Evolutionary conservation across 2,113 vertebrate species (phyloP), one percentile per base, ranked within the genome.

Genomic region (Mohoua ochrocephala): DNA sequence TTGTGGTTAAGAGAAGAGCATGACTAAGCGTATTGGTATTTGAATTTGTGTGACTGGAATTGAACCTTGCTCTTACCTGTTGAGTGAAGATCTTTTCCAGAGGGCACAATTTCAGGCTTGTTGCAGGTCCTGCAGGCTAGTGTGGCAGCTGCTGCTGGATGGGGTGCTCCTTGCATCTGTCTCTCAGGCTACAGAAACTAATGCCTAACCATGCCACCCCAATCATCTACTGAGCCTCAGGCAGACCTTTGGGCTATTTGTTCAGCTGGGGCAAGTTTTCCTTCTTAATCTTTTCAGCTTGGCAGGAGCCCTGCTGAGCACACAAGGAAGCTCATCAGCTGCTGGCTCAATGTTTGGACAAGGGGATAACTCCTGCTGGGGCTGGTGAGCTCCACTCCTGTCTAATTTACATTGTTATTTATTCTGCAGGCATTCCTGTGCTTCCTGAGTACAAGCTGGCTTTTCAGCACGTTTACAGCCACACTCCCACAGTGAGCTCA

Each of bases 351-450:
- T 96, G 89, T 96, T 97, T 96, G 93, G 95, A 96, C 95, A 97
- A 96, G 93, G 93, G 91, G 82, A 94, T 96, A 96, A 96, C 93
- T 95, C 96, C 95, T 96, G 95, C 96, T 96, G 95, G 87, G 96
- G 87, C 92, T 96, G 87, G 93, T 93, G 90, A 97, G 71, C 80
- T 94, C 79, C 82, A 91, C 69, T 95, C 95, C 92, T 96, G 79
- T 95, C 93, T 96, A 96, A 97, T 96, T 96, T 96, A 96, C 91
- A 83, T 94, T 95, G 89, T 96, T 96, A 95, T 95, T 96, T 96
- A 91, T 96, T 96, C 87, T 94, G 69, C 87, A 96, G 77, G 82
- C 89, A 95, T 97, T 95, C 95, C 94, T 95, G 61, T 78, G 69
- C 93, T 97, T 96, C 94, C 94, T 79, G 61, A 94, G 74, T 89